Base-by-base conservation (phyloP, 2,888 invertebrate genomes). In the Calameuta pallipes region DNA sequence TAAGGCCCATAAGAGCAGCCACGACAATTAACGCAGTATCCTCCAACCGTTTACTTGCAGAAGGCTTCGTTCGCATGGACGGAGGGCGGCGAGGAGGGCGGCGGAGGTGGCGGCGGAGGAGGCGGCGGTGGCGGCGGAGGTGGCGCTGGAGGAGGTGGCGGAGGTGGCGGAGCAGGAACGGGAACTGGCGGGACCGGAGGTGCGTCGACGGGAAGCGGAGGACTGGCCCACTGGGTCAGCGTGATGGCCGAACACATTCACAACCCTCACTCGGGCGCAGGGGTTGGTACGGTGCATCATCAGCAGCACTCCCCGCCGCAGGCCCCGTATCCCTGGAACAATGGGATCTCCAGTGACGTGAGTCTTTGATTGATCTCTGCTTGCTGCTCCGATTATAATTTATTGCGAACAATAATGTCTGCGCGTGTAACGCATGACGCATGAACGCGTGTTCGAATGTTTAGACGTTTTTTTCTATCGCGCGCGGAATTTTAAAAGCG, bases 201-300 rank as follows among this genome's bases (percentile, higher is more conserved):
- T 77, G 86, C 85, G 75, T 89, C 80, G 83, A 84, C 83, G 83
- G 87, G 89, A 37, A 87, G 89, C 78, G 89, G 90, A 90, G 96
- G 96, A 81, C 94, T 97, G 91, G 97, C 97, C 90, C 98, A 98
- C 93, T 98, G 98, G 98, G 97, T 98, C 97, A 97, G 97, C 91
- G 97, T 98, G 89, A 98, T 98, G 98, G 97, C 98, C 80, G 98
- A 98, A 91, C 97, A 98, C 91, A 97, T 97, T 95, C 97, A 97
- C 92, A 95, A 95, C 85, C 96, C 96, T 87, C 96, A 96, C 89
- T 93, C 94, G 87, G 90, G 92, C 78, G 90, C 92, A 76, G 91
- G 91, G 78, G 92, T 92, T 79, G 90, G 91, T 79, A 94, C 94
- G 89, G 94, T 95, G 89, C 95, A 95, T 85, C 91, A 91, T 86